Percentiles rank a stretch among this genome's conserved stretches.
These are phyloP conservation scores for Phyllostomus hastatus DNA, from an alignment of 2,113 vertebrate species.

Conservation along the genomic window DNA sequence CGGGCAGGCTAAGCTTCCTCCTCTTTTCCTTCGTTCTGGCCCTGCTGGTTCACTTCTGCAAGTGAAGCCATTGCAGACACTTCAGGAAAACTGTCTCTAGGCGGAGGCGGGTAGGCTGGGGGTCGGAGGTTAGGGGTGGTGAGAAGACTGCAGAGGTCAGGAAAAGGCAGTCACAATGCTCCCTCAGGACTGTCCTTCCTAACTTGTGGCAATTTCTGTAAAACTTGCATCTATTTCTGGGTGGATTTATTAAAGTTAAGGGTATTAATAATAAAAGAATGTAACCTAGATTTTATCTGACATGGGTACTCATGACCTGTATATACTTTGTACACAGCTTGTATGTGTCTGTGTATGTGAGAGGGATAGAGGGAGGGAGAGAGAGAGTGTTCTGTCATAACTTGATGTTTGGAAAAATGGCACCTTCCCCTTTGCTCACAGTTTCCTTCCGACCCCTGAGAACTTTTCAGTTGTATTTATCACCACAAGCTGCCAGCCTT, in stretches of 20 bases:
- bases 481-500: background rate
- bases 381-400: background rate
- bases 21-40: background rate
- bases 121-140: background rate
- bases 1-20: background rate
- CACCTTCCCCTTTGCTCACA: background rate
- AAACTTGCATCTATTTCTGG: background rate
- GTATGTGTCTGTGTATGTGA: background rate
- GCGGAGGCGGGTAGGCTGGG: background rate
- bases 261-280: slow-evolving; percentile 22
- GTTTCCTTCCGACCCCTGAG: slow-evolving; percentile 21
- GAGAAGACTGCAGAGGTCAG: background rate
- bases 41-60: background rate
- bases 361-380: background rate
- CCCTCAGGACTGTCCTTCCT: background rate
- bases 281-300: slow-evolving; percentile 11
- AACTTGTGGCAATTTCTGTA: background rate
- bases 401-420: background rate
- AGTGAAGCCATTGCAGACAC: background rate
- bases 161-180: background rate
- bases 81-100: background rate
- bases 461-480: slow-evolving; percentile 1
- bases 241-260: slow-evolving; percentile 2
- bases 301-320: background rate
- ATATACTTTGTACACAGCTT: background rate